phyloP scores from a whole-genome alignment of 2,113 vertebrate genomes.

The Hirundichthys speculiger region DNA sequence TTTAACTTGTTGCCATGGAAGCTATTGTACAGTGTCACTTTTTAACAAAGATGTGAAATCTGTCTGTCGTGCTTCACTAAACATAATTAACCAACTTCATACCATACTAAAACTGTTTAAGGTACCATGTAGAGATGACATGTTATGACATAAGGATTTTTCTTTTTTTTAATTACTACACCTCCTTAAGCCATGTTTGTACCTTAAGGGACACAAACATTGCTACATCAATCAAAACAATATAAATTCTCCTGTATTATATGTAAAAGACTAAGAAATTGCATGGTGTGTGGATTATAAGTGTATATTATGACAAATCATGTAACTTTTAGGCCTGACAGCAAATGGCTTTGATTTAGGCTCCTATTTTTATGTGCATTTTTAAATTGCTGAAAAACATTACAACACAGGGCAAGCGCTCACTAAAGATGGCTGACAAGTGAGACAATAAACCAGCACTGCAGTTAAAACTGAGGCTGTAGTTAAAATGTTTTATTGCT shows the following conservation, averaged over 20 bases:
- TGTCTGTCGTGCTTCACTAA: constrained; percentile 63
- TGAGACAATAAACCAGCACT: constrained; percentile 34
- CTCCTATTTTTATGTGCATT: constrained; percentile 78
- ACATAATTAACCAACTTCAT: constrained; percentile 62
- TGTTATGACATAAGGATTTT: constrained; percentile 54
- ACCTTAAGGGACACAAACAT: constrained; percentile 60
- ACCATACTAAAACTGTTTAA: constrained; percentile 49
- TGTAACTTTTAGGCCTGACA: constrained; percentile 66
- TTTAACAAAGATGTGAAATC: constrained; percentile 73
- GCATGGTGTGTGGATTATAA: constrained; percentile 83
- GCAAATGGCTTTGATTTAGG: constrained; percentile 71
- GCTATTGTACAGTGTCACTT: constrained; percentile 83
- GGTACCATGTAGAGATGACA: constrained; percentile 49
- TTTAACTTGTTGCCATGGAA: constrained; percentile 71
- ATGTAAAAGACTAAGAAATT: constrained; percentile 81
- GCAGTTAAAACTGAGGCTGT: constrained; percentile 76
- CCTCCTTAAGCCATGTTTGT: constrained; percentile 65
- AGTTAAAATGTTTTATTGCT: constrained; percentile 41
- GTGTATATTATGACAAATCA: constrained; percentile 78
- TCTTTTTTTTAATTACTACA: constrained; percentile 66
- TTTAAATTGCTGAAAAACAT: constrained; percentile 72
- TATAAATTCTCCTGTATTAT: constrained; percentile 79
- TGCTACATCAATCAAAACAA: constrained; percentile 60
- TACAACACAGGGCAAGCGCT: constrained; percentile 62
- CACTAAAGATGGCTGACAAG: constrained; percentile 47